A percentile compares a stretch with the other conserved stretches of the same genome.
Conservation (phyloP, 2,888 invertebrate species). For the Xestia sexstrigata region DNA sequence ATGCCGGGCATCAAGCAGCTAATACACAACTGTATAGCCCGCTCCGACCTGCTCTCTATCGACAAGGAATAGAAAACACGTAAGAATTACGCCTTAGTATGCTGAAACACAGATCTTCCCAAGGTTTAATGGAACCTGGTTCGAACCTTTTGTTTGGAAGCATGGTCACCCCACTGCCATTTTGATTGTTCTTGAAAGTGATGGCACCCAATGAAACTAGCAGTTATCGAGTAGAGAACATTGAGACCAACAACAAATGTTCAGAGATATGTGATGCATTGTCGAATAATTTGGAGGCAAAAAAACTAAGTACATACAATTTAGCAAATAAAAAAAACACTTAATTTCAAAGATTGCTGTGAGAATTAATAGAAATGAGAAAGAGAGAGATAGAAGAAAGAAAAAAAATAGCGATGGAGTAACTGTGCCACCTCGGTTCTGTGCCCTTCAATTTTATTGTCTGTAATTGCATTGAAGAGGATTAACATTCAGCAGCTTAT, state of each 20-base stretch:
- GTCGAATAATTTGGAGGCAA: background rate
- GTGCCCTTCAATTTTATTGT: background rate
- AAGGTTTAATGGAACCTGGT: background rate
- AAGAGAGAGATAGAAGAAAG: background rate
- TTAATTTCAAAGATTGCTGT: background rate
- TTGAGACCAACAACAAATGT: background rate
- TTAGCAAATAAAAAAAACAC: too few relatives aligned
- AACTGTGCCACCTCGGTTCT: background rate
- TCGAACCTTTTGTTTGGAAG: background rate
- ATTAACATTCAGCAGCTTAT: background rate
- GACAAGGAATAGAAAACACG: constrained; percentile 76
- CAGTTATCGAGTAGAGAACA: background rate
- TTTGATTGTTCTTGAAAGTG: background rate
- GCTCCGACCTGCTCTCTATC: constrained; percentile 83
- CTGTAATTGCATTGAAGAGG: background rate
- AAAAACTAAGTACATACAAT: too few relatives aligned
- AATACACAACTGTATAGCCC: constrained; percentile 87
- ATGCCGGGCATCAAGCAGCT: constrained; percentile 92
- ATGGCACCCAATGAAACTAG: background rate
- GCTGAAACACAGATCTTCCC: background rate
- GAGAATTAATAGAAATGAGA: too few relatives aligned
- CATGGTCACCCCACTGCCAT: background rate
- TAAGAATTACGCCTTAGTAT: background rate
- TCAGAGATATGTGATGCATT: background rate
- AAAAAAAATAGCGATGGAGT: background rate